Base-by-base conservation (phyloP, 2,113 vertebrate genomes). In the Glaucidium brasilianum region DNA sequence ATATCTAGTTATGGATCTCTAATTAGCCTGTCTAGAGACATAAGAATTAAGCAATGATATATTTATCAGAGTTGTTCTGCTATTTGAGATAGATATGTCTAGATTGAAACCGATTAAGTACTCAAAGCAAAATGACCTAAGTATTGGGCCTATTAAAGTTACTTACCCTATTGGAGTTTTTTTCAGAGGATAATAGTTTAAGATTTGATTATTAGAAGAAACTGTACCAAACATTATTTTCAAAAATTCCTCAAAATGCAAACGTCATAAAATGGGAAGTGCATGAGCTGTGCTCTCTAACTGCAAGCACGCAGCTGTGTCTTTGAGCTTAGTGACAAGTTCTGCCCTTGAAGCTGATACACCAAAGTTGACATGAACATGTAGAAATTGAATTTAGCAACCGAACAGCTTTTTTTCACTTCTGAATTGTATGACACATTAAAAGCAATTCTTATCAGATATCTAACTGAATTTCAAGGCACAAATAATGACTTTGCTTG, bases 61-160 rank as follows among this genome's bases (percentile, higher is more conserved):
- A 84, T 84, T 93, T 94, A 81, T 88, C 55, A 76, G 67, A 96
- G 87, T 93, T 66, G 27, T 60, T 90, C 41, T 92, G 60, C 60
- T 56, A 69, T 53, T 75, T 90, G 60, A 88, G 63, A 87, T 41
- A 78, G 35, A 68, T 39, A 72, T 52, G 63, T 74, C 85, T 59
- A 58, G 45, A 83, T 62, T 90, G 74, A 94, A 80, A 86, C 26
- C 55, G 87, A 35, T 69, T 75, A 94, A 81, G 27, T 41, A 73
- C 34, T 83, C 68, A 76, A 69, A 62, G 41, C 21, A 30, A 91
- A 91, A 89, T 67, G 0, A 64, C 56, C 50, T 47, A 73, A 88
- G 15, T 75, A 75, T 55, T 53, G 29, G 47, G 32, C 25, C 75
- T 78, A 74, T 66, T 82, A 62, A 74, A 88, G 32, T 66, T 80